These are phyloP conservation scores for Neria commutata DNA, from an alignment of 2,888 invertebrate species.

Conservation along the genomic window DNA sequence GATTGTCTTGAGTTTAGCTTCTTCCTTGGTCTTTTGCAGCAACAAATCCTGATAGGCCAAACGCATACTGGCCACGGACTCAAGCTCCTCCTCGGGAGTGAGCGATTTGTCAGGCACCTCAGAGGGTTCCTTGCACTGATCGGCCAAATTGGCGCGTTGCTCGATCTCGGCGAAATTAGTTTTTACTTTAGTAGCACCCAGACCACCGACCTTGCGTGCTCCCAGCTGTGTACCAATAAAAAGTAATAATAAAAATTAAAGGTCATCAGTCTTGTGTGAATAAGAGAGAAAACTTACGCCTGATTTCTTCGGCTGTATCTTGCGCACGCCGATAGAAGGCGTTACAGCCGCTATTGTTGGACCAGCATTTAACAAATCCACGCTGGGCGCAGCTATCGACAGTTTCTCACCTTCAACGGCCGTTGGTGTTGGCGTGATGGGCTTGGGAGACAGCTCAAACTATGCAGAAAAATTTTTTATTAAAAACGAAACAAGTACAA, in stretches of 20 bases:
- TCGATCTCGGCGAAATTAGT: conserved; percentile 96
- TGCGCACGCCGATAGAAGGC: conserved; percentile 75
- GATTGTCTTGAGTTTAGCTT: conserved; percentile 72
- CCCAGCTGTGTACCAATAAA: conserved; percentile 69
- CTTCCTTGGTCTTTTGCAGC: conserved; percentile 72
- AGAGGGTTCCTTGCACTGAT: conserved; percentile 69
- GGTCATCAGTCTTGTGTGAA: not conserved
- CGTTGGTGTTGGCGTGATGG: conserved; percentile 20
- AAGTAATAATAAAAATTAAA: conserved; percentile 10
- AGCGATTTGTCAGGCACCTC: conserved; percentile 50
- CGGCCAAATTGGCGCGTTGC: conserved; percentile 83
- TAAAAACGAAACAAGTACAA: not conserved
- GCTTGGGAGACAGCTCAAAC: conserved; percentile 41
- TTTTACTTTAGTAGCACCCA: conserved; percentile 94
- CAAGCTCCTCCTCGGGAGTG: conserved; percentile 71
- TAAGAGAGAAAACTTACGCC: conserved; percentile 70
- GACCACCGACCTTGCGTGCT: conserved; percentile 77
- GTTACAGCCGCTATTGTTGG: conserved; percentile 63
- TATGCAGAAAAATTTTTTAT: conserved; percentile 18
- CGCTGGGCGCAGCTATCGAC: conserved; percentile 53
- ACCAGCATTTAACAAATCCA: conserved; percentile 56
- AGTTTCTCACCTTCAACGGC: conserved; percentile 28
- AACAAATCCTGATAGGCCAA: conserved; percentile 81
- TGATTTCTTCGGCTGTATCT: conserved; percentile 71
- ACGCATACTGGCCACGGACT: conserved; percentile 71